Evolutionary conservation across 2,888 invertebrate genomes (phyloP).

Genomic region (Fragum whitleyi): DNA sequence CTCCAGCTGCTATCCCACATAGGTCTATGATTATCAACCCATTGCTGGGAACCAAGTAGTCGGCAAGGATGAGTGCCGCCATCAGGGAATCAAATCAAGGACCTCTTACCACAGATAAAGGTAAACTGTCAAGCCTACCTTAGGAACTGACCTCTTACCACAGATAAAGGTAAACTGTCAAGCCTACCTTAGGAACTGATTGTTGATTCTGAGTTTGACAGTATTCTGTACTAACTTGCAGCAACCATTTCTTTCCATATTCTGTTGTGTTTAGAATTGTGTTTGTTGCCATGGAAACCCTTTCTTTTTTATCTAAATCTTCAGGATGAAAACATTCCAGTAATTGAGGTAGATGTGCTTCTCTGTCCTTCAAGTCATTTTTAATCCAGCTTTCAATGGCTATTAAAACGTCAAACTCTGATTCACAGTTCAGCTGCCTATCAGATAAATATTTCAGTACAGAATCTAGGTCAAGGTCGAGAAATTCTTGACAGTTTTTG

Average conservation of each 20-base stretch:
- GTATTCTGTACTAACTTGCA: not conserved
- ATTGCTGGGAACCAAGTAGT: too few relatives aligned
- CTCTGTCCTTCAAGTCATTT: conserved; percentile 23
- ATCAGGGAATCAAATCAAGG: too few relatives aligned
- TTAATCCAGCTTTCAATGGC: conserved; percentile 41
- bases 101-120: too few relatives aligned
- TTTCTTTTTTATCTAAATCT: conserved; percentile 42
- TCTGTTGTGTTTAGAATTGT: conserved; percentile 35
- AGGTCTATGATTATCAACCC: too few relatives aligned
- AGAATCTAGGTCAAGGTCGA: conserved; percentile 18
- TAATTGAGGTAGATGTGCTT: conserved; percentile 3
- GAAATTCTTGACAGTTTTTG: conserved; percentile 29
- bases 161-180: too few relatives aligned
- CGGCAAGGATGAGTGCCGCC: too few relatives aligned
- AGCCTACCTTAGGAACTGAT: not conserved
- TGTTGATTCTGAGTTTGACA: not conserved
- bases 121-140: not conserved
- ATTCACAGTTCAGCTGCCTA: conserved; percentile 41
- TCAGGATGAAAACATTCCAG: conserved; percentile 56
- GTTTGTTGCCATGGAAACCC: conserved; percentile 21
- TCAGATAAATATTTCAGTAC: conserved; percentile 41
- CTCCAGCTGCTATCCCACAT: too few relatives aligned
- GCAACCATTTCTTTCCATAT: conserved; percentile 27
- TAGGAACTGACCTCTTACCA: too few relatives aligned
- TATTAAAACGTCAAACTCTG: conserved; percentile 48